Evolutionary conservation across 2,888 invertebrate genomes (phyloP), one percentile per base, ranked within the genome.

Genomic region (Eristalinus aeneus): DNA sequence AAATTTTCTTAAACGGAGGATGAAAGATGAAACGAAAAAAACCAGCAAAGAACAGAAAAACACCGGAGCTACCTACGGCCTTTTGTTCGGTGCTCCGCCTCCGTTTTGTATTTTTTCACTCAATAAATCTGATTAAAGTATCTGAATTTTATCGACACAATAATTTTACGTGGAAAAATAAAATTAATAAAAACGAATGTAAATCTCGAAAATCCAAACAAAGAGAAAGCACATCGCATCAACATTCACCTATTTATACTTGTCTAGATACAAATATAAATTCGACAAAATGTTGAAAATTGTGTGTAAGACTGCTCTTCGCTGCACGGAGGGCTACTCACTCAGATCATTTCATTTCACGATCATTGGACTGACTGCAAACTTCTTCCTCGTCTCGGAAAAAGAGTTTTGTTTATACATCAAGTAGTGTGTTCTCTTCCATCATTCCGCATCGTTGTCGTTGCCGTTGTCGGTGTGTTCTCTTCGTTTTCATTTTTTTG

Each of bases 281-380:
- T 31, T 65, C 16, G 54, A 73, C 23, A 23, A 61, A 61, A 60
- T 32, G 9, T 16, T 46, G 46, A 16, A 8, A 8, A 46, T 58
- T 68, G 32, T 53, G 10, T 81, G 58, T 34, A 46, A 16, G 46
- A 46, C 46, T 46, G 46, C 69, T 71, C 64, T 78, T 83, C 64
- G 60, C 64, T 68, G 39, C 67, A 53, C 63, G 78, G 78, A 78
- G 67, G 75, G 16, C 68, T 56, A 53, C 74, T 63, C 82, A 56
- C 76, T 72, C 27, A 61, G 67, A 82, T 63, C 72, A 77, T 75
- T 74, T 85, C 84, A 76, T 61, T 68, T 85, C 76, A 75, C 54
- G 79, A 85, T 69, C 79, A 80, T 76, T 85, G 68, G 80, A 80
- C 68, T 72, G 68, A 72, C 58, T 65, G 74, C 69, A 65, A 74